Evolutionary conservation across 2,797 vertebrate genomes (phyloP).

Genomic region (Euthynnus affinis): DNA sequence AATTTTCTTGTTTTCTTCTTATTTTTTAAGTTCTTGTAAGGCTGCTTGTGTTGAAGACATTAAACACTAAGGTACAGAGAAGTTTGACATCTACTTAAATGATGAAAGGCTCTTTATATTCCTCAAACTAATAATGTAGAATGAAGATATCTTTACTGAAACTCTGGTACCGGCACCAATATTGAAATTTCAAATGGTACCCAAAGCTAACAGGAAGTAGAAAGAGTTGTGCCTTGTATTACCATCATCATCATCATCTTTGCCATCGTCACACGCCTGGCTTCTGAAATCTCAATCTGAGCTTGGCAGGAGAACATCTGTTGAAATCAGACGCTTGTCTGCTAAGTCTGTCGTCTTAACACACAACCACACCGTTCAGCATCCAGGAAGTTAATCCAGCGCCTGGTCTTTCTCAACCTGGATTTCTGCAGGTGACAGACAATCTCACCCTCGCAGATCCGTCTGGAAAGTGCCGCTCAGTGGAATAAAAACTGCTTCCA

Average conservation of each 20-base stretch:
- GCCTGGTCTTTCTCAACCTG: slow-evolving; percentile 71
- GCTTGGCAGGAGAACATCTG: slow-evolving; percentile 60
- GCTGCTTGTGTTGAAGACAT: background rate
- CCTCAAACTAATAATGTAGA: background rate
- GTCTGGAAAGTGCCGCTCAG: slow-evolving; percentile 41
- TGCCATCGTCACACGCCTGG: background rate
- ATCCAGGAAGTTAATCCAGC: slow-evolving; percentile 71
- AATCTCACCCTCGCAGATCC: slow-evolving; percentile 52
- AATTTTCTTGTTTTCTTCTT: too few relatives aligned
- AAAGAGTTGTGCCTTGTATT: background rate
- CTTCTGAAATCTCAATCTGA: slow-evolving; percentile 50
- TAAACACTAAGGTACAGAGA: background rate
- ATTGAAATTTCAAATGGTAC: background rate
- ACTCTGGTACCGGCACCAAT: background rate
- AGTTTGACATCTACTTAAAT: background rate
- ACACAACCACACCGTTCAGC: slow-evolving; percentile 66
- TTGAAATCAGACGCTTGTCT: slow-evolving; percentile 65
- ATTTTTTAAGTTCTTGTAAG: background rate
- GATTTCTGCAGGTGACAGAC: slow-evolving; percentile 76
- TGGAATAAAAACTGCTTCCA: slow-evolving; percentile 65
- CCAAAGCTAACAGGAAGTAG: slow-evolving; percentile 1
- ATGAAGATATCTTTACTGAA: background rate
- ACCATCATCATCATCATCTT: slow-evolving; percentile 28
- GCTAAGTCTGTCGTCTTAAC: slow-evolving; percentile 58
- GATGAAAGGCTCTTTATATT: background rate